Evolutionary conservation across 2,797 vertebrate genomes (phyloP).

Genomic region (Moxostoma hubbsi): DNA sequence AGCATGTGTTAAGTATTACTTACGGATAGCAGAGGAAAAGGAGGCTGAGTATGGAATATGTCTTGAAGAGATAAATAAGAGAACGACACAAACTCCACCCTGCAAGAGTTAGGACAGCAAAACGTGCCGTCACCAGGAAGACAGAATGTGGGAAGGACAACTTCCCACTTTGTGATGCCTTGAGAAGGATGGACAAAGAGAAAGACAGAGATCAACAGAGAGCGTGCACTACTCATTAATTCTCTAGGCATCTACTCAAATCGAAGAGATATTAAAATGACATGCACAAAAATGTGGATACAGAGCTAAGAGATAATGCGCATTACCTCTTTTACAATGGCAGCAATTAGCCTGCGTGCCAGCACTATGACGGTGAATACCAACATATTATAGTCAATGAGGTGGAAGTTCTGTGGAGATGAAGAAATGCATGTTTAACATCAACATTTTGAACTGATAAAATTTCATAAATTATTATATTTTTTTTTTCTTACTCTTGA

Average conservation of each 20-base stretch:
- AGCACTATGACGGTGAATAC: constrained; percentile 93
- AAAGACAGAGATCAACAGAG: background rate
- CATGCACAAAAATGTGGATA: background rate
- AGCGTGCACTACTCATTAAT: background rate
- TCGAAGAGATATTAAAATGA: background rate
- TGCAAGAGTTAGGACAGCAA: constrained; percentile 92
- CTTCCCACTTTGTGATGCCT: constrained; percentile 95
- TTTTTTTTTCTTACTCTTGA: background rate
- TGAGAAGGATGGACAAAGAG: background rate
- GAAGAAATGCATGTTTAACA: background rate
- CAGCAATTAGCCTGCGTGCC: constrained; percentile 91
- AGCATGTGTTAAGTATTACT: constrained; percentile 69
- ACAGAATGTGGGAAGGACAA: constrained; percentile 92
- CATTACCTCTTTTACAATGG: constrained; percentile 95
- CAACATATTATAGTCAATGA: constrained; percentile 98
- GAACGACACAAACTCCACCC: constrained; percentile 95
- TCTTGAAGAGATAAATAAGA: constrained; percentile 95
- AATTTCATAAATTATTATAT: too few relatives aligned
- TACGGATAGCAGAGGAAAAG: constrained; percentile 99
- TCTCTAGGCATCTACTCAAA: background rate
- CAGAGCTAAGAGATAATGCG: background rate
- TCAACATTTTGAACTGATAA: background rate
- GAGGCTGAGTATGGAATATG: constrained; percentile 94
- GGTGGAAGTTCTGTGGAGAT: constrained; percentile 91
- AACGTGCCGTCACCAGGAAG: constrained; percentile 91